These are phyloP conservation scores for Drosophila truncata DNA, from an alignment of 1,140 invertebrate species.

Conservation along the genomic window DNA sequence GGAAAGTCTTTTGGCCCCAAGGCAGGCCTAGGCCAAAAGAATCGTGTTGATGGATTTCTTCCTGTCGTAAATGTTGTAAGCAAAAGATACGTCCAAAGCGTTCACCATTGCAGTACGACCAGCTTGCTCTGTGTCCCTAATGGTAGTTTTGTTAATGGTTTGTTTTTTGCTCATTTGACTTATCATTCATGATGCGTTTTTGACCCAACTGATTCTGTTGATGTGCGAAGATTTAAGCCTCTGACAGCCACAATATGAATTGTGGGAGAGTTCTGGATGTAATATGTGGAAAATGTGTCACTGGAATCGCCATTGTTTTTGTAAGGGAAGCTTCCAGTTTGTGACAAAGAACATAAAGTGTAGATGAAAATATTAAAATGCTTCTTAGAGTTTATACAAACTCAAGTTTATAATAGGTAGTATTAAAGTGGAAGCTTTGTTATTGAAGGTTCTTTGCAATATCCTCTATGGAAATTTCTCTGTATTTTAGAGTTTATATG, in stretches of 20 bases:
- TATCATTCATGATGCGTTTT: constrained; percentile 59
- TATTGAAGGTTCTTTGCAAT: neutral
- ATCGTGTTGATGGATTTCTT: constrained; percentile 80
- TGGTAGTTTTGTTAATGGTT: constrained; percentile 22
- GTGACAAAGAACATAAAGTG: neutral
- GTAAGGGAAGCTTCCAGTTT: neutral
- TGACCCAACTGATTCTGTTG: constrained; percentile 36
- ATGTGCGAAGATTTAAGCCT: constrained; percentile 25
- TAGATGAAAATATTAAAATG: neutral
- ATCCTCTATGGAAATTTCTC: neutral
- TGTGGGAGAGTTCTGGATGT: constrained; percentile 43
- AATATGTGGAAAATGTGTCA: constrained; percentile 34
- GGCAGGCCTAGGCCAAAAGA: constrained; percentile 58
- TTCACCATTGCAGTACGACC: constrained; percentile 40
- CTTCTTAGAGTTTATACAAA: neutral
- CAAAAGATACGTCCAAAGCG: constrained; percentile 57
- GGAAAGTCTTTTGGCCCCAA: constrained; percentile 52
- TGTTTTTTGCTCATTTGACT: constrained; percentile 43
- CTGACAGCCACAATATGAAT: constrained; percentile 15
- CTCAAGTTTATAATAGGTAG: neutral
- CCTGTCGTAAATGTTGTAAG: constrained; percentile 74
- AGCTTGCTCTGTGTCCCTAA: constrained; percentile 24
- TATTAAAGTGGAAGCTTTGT: neutral
- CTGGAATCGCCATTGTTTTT: too few relatives aligned
- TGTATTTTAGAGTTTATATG: neutral